These are phyloP conservation scores for Cloeon dipterum DNA, from an alignment of 2,888 invertebrate genomes.

Conservation along the genomic window DNA sequence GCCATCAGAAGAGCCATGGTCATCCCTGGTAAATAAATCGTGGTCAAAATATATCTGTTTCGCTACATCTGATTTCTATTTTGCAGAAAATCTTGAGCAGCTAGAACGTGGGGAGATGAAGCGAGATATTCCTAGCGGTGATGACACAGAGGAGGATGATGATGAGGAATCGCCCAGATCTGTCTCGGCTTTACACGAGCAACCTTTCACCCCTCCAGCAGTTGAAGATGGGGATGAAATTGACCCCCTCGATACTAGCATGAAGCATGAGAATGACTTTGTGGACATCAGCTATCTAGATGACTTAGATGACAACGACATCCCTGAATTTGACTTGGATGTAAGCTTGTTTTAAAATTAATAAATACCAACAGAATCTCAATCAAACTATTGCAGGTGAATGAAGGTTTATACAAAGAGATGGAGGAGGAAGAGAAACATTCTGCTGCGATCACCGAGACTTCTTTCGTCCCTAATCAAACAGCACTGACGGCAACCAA, in stretches of 20 bases:
- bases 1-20: slow-evolving; percentile 88
- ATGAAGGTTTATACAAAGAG: slow-evolving; percentile 49
- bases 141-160: slow-evolving; percentile 28
- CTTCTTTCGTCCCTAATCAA: too few relatives aligned
- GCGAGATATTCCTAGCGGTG: slow-evolving; percentile 22
- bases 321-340: slow-evolving; percentile 34
- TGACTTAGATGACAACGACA: slow-evolving; percentile 14
- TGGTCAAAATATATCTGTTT: too few relatives aligned
- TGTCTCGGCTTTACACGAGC: slow-evolving; percentile 5
- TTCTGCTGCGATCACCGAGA: too few relatives aligned
- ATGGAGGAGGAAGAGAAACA: slow-evolving; percentile 37
- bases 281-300: slow-evolving; percentile 4
- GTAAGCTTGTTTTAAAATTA: slow-evolving; percentile 12
- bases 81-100: slow-evolving; percentile 47
- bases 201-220: slow-evolving; percentile 7
- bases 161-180: slow-evolving; percentile 17
- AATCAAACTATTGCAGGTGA: slow-evolving; percentile 23
- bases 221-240: slow-evolving; percentile 19
- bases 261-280: slow-evolving; percentile 10
- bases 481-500: slow-evolving; percentile 6
- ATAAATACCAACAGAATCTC: slow-evolving; percentile 1
- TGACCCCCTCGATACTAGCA: slow-evolving; percentile 11
- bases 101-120: slow-evolving; percentile 76
- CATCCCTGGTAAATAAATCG: slow-evolving; percentile 43
- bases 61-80: neutral